phyloP scores from a whole-genome alignment of 2,797 vertebrate genomes.

The Pseudocheirus occidentalis region DNA sequence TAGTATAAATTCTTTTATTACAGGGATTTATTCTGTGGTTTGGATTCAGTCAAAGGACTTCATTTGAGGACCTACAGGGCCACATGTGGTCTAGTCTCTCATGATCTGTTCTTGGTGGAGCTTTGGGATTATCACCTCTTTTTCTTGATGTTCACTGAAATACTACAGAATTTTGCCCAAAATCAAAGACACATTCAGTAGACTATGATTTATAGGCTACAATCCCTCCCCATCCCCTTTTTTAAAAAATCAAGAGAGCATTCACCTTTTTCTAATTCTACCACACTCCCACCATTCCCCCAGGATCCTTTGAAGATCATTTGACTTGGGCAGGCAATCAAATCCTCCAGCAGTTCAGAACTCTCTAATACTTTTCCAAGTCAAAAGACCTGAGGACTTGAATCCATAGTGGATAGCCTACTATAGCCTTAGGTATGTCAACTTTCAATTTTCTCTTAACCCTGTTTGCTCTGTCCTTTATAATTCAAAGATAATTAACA shows the following conservation, averaged over 20 bases:
- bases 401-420: too few relatives aligned
- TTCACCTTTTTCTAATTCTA: not conserved
- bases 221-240: not conserved
- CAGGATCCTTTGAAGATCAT: not conserved
- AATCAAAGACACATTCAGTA: not conserved
- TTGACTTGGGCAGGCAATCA: not conserved
- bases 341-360: not conserved
- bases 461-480: not conserved
- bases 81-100: not conserved
- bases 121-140: not conserved
- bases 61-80: too few relatives aligned
- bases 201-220: not conserved
- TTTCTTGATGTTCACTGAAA: not conserved
- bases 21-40: too few relatives aligned
- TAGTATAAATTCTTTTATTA: too few relatives aligned
- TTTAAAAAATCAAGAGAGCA: not conserved
- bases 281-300: not conserved
- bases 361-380: not conserved
- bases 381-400: too few relatives aligned
- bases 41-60: too few relatives aligned
- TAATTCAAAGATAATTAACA: not conserved
- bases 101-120: not conserved
- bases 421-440: too few relatives aligned
- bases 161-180: not conserved
- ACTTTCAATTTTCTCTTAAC: not conserved